These are phyloP conservation scores for Lipophrys pholis DNA, from an alignment of 2,113 vertebrate species.

Conservation along the genomic window DNA sequence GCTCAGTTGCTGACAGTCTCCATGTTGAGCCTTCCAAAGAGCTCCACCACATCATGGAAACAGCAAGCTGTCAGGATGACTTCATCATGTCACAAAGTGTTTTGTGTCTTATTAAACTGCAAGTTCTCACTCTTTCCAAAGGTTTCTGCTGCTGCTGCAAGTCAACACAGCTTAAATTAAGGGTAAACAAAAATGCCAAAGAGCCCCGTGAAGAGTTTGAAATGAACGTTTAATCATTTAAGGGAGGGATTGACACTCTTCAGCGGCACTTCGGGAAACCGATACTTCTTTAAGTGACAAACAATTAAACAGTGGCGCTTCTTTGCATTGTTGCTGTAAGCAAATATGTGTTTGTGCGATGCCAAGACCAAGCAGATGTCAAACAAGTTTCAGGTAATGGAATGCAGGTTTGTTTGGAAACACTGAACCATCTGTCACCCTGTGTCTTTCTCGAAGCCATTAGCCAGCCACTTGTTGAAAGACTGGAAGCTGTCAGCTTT, in stretches of 20 bases:
- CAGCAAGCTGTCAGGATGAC: constrained; percentile 66
- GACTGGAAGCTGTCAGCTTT: constrained; percentile 73
- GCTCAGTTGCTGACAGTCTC: constrained; percentile 45
- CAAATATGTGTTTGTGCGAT: constrained; percentile 65
- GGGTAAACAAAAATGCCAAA: constrained; percentile 14
- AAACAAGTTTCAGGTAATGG: constrained; percentile 74
- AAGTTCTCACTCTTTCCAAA: constrained; percentile 71
- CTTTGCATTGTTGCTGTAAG: constrained; percentile 67
- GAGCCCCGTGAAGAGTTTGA: not conserved
- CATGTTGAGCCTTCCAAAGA: constrained; percentile 40
- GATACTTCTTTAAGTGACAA: constrained; percentile 38
- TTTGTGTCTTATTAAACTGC: constrained; percentile 72
- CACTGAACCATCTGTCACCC: constrained; percentile 68
- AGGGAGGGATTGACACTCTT: constrained; percentile 21
- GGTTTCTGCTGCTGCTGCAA: constrained; percentile 24
- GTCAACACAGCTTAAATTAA: constrained; percentile 29
- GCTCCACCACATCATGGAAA: constrained; percentile 72
- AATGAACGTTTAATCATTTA: constrained; percentile 14
- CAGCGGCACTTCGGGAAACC: constrained; percentile 18
- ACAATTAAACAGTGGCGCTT: constrained; percentile 55
- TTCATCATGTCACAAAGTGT: constrained; percentile 74
- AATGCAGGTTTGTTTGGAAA: constrained; percentile 73
- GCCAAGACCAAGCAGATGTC: constrained; percentile 72
- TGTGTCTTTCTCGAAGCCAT: constrained; percentile 71
- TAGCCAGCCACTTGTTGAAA: constrained; percentile 72